phyloP scores from a whole-genome alignment of 1,140 invertebrate genomes.

The Lysiphlebus fabarum region DNA sequence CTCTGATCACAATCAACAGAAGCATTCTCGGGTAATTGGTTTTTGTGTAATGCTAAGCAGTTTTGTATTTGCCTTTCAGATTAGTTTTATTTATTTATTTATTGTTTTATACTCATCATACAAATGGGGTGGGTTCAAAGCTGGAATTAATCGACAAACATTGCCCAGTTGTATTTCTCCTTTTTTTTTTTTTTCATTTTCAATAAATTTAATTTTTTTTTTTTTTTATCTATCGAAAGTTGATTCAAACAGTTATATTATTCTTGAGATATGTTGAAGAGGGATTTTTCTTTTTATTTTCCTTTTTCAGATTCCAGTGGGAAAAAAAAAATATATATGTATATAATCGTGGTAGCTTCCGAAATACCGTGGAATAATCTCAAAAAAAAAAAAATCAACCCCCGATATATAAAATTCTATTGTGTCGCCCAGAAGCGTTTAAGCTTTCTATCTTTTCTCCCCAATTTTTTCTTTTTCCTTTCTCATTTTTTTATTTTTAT shows the following conservation, averaged over 20 bases:
- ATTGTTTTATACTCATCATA: constrained; percentile 11
- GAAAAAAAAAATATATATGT: not conserved
- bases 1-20: constrained; percentile 30
- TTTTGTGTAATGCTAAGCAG: constrained; percentile 35
- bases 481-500: constrained; percentile 9
- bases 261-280: not conserved
- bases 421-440: constrained; percentile 33
- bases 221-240: not conserved
- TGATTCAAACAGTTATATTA: not conserved
- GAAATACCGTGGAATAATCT: not conserved
- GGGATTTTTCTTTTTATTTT: not conserved
- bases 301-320: not conserved
- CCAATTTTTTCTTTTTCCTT: constrained; percentile 24
- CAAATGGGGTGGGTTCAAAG: constrained; percentile 19
- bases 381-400: constrained; percentile 5
- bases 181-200: not conserved
- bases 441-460: constrained; percentile 26
- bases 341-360: not conserved
- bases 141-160: constrained; percentile 25
- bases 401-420: constrained; percentile 35
- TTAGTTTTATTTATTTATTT: constrained; percentile 8
- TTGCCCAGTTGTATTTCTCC: not conserved
- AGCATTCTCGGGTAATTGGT: constrained; percentile 37
- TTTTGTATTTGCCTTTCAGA: constrained; percentile 29
- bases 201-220: not conserved